phyloP scores from a whole-genome alignment of 2,797 vertebrate species.

The Leuciscus waleckii region DNA sequence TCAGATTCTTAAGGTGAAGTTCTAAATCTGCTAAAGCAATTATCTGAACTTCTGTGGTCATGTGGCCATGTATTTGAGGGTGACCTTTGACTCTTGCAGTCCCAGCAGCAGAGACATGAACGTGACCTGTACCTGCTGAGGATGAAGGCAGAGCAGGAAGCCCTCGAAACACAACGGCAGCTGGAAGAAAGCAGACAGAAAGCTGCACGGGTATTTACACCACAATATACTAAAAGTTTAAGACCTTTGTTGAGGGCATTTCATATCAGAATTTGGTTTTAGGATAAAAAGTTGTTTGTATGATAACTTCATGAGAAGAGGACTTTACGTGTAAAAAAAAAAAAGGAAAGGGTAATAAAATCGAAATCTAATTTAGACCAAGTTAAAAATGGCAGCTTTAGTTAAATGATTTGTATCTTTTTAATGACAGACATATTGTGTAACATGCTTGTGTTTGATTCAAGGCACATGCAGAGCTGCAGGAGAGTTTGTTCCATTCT shows the following conservation, averaged over 20 bases:
- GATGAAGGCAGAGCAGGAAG: constrained; percentile 90
- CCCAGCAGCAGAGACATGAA: constrained; percentile 92
- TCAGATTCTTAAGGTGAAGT: constrained; percentile 92
- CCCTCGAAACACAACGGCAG: constrained; percentile 87
- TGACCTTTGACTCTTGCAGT: constrained; percentile 72
- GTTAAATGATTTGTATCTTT: background rate
- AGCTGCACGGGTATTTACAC: constrained; percentile 85
- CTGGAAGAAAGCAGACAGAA: constrained; percentile 88
- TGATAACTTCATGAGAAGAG: background rate
- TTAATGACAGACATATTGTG: background rate
- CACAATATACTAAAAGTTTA: background rate
- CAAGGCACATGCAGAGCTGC: constrained; percentile 85
- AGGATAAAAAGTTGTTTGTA: background rate
- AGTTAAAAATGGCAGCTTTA: background rate
- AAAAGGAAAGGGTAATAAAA: background rate
- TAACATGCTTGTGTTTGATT: constrained; percentile 30
- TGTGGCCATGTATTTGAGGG: background rate
- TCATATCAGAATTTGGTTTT: background rate
- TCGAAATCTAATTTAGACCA: background rate
- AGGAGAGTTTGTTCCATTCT: constrained; percentile 82
- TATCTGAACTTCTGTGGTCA: constrained; percentile 24
- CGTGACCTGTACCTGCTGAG: constrained; percentile 89
- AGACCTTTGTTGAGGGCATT: background rate
- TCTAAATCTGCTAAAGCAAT: background rate
- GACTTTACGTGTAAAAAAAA: background rate